Conservation (phyloP, 2,888 invertebrate species). For the Blastobasis adustella region DNA sequence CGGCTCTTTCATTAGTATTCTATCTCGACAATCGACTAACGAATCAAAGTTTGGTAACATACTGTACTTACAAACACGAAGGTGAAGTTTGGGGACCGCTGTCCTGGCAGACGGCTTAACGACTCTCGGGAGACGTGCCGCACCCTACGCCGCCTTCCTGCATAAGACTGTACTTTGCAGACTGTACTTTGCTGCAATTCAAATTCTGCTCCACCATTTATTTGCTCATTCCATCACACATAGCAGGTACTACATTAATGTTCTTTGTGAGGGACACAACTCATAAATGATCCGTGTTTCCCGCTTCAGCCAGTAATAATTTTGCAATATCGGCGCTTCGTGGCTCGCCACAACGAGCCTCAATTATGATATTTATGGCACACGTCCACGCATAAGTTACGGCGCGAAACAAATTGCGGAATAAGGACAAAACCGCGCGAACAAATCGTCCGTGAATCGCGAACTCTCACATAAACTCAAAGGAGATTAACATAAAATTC, state of each 20-base stretch:
- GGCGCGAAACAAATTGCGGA: conserved; percentile 1
- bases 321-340: not conserved
- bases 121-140: conserved; percentile 24
- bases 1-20: no score
- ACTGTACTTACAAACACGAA: not conserved
- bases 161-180: no score
- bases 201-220: no score
- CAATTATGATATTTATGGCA: conserved; percentile 1
- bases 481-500: conserved; percentile 5
- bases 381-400: not conserved
- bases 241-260: no score
- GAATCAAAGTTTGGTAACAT: no score
- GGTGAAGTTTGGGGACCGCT: conserved; percentile 35
- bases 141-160: conserved; percentile 9
- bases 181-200: no score
- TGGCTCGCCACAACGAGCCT: conserved; percentile 3
- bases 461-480: conserved; percentile 3
- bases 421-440: conserved; percentile 1
- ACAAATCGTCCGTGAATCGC: conserved; percentile 3
- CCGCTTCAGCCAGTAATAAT: not conserved
- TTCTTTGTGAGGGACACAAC: no score
- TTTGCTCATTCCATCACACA: no score
- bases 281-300: no score
- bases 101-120: conserved; percentile 28
- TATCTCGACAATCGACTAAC: no score